Base-by-base conservation (phyloP, 2,888 invertebrate species). In the Lasioglossum vierecki region DNA sequence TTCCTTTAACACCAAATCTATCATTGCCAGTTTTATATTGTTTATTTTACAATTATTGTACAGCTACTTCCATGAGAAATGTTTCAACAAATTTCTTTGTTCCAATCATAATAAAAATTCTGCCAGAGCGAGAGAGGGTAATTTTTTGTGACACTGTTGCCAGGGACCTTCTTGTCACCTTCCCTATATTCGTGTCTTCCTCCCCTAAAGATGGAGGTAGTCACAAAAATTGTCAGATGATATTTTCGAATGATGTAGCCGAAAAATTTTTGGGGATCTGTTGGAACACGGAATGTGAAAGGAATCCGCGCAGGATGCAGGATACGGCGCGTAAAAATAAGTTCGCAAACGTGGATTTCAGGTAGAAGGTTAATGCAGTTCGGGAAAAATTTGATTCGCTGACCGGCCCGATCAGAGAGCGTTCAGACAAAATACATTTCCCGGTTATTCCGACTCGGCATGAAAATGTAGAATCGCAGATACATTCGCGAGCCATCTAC, bases 401-500 rank as follows among this genome's bases (percentile, higher is more conserved):
- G 18, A 15, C 30, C 6, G 30, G 63, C 30, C 15, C 63, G 63
- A 63, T 63, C 63, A 63, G 63, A 63, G n/a, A 60, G 30, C 63
- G 30, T 63, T 63, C 63, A 63, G 63, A 63, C 63, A 63, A 63
- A 63, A 63, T 63, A 63, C 63, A 63, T 63, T 63, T 63, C 63
- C 63, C 63, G 15, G 63, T 30, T 63, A 63, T 63, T 63, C 63
- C 63, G 63, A 30, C 18, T 30, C 15, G 30, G 63, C 63, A 6
- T 15, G 30, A 63, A 63, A 63, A 63, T 30, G 30, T 63, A 41
- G 41, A 60, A 57, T 13, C 39, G 63, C 30, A 8, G 30, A 63
- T 68, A 39, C 68, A 68, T 39, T 68, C 68, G 35, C 22, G 68
- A 18, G 39, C 68, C 68, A 68, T 68, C 35, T 68, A 66, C 66